Base-by-base conservation (phyloP, 1,140 invertebrate species). In the Micrasema minimum region DNA sequence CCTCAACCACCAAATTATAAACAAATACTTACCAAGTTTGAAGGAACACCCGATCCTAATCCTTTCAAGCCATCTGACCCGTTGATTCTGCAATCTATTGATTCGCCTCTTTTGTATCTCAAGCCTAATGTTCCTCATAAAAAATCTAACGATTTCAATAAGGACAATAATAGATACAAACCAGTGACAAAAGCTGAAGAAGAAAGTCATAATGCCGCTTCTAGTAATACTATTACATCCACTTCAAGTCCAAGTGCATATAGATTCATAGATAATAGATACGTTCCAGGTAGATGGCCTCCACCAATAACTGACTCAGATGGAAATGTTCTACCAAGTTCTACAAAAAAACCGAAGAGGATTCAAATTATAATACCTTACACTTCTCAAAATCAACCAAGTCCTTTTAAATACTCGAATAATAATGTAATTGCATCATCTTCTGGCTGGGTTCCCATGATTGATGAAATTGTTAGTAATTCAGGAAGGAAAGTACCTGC, bases 331-430 rank as follows among this genome's bases (percentile, higher is more conserved):
- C 72, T 72, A n/a, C 11, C 67, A 38, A 41, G 12, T 23, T 69
- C 76, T n/a, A 78, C 77, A 1, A 78, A 77, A 66, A 80, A 80
- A 67, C 80, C 84, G n/a, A 88, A 87, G 78, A 81, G 90, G 79
- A 84, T 90, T 11, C 91, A 93, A 81, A 90, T 93, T 66, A 91
- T 93, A 35, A 90, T 93, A 69, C 92, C 92, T 0, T 93, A 93
- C 74, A 91, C 89, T 0, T 87, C 85, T 10, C 88, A 89, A 66
- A 85, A 87, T 69, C 85, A 87, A 20, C 87, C 88, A 20, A 81
- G 86, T 59, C 87, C 86, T 18, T 88, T 87, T 66, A 79, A 81
- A 76, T 76, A 72, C 66, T 75, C 71, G 70, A 81, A 71, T 69
- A 72, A 80, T 26, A 75, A 79, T 55, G 73, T 75, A 4, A 31